A percentile compares a stretch with the other conserved stretches of the same genome.
Evolutionary conservation across 1,140 invertebrate genomes (phyloP).

Genomic region (Protaetia brevitarsis): DNA sequence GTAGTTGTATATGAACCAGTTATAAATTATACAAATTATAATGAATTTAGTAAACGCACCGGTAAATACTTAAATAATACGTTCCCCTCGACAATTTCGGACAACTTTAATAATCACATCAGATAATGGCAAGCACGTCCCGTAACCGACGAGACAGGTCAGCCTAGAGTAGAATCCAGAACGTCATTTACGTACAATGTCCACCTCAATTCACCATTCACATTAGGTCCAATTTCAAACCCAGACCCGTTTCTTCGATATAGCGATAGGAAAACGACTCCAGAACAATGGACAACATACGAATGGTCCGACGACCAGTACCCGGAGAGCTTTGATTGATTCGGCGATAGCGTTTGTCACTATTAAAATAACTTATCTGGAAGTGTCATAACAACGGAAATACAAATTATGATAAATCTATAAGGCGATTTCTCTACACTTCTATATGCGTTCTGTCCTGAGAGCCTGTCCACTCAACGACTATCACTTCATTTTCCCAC

Average conservation of each 20-base stretch:
- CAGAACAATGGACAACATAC: constrained; percentile 13
- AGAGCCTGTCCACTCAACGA: not conserved
- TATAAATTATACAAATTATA: not conserved
- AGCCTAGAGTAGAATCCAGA: not conserved
- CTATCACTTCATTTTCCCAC: constrained; percentile 11
- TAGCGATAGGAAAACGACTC: constrained; percentile 11
- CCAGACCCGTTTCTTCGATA: not conserved
- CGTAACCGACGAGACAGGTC: not conserved
- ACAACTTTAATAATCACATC: constrained; percentile 13
- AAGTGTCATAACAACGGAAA: constrained; percentile 34
- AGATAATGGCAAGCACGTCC: not conserved
- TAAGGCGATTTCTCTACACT: not conserved
- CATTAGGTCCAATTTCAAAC: constrained; percentile 1
- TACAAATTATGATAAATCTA: constrained; percentile 27
- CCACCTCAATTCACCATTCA: not conserved
- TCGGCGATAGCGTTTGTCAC: constrained; percentile 33
- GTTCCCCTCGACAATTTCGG: not conserved
- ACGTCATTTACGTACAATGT: not conserved
- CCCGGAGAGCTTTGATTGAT: constrained; percentile 26
- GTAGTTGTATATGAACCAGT: too few species aligned
- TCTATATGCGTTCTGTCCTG: not conserved
- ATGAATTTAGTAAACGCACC: not conserved
- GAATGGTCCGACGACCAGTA: not conserved
- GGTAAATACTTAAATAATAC: not conserved
- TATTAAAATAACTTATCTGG: constrained; percentile 34